Conservation (phyloP, 2,113 vertebrate species). For the Eulacestoma nigropectus region DNA sequence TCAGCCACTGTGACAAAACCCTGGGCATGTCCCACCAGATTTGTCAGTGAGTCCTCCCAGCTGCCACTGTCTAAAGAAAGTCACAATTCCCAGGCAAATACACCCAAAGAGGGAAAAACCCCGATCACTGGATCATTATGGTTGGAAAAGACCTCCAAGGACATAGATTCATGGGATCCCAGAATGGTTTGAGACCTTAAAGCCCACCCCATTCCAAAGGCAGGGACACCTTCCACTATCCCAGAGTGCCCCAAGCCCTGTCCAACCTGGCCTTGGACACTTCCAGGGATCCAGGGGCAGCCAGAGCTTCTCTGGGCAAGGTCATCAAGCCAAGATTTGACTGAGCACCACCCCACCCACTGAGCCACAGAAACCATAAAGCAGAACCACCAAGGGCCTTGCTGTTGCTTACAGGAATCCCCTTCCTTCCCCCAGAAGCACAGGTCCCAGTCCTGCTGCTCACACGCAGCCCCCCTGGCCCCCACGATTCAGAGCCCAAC, state of each 20-base stretch:
- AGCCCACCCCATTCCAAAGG: neutral
- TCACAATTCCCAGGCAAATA: neutral
- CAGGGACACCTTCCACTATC: neutral
- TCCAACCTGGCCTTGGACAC: neutral
- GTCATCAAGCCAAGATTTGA: neutral
- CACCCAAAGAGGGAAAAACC: neutral
- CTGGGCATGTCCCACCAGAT: neutral
- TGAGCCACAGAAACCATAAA: neutral
- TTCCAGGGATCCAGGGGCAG: neutral
- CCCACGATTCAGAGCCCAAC: neutral
- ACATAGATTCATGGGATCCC: neutral
- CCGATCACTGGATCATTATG: neutral
- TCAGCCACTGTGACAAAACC: neutral
- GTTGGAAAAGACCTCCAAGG: neutral
- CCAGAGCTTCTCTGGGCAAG: neutral
- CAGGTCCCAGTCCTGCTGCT: neutral
- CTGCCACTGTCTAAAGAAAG: accelerated
- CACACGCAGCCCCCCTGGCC: neutral
- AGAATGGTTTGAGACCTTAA: neutral
- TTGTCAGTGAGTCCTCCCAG: neutral
- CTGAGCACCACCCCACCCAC: neutral
- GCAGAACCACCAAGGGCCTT: neutral
- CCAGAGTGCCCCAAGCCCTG: neutral
- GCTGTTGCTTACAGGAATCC: neutral
- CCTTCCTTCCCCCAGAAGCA: neutral